phyloP scores from a whole-genome alignment of 2,797 vertebrate species.

The Tokudaia tokunoshimensis region DNA sequence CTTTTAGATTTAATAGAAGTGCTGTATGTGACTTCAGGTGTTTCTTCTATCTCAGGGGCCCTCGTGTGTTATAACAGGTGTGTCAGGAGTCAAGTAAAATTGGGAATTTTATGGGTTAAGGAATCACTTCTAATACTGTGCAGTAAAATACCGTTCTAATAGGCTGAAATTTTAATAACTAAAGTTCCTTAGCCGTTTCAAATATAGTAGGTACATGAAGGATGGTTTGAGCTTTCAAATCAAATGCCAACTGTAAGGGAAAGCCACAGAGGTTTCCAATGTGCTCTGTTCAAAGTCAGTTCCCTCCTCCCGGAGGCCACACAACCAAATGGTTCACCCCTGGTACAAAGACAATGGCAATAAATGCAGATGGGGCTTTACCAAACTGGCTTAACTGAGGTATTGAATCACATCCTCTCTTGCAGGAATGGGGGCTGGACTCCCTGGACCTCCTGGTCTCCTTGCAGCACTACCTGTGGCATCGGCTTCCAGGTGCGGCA shows the following conservation, averaged over 20 bases:
- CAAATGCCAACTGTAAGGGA: background rate
- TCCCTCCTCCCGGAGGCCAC: no score
- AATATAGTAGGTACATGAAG: background rate
- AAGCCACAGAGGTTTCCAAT: no score
- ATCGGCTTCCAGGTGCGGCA: constrained; percentile 99
- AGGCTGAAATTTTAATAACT: background rate
- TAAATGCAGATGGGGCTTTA: accelerated
- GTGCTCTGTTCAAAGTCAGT: accelerated
- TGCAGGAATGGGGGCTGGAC: constrained; percentile 98
- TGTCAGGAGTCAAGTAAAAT: background rate
- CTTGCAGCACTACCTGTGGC: constrained; percentile 97
- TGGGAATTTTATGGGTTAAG: background rate
- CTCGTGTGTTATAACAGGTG: background rate
- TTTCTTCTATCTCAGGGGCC: background rate
- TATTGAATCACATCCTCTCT: background rate
- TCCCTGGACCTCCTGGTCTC: constrained; percentile 97
- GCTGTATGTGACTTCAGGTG: background rate
- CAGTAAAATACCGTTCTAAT: constrained; percentile 4
- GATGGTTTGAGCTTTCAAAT: background rate
- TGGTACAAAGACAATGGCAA: accelerated
- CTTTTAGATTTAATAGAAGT: background rate
- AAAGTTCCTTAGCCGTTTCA: background rate
- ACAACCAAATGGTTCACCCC: accelerated
- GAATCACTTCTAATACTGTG: constrained; percentile 23
- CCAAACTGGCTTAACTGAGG: constrained; percentile 39